Evolutionary conservation across 2,888 invertebrate species (phyloP).

Genomic region (Athripsodes cinereus): DNA sequence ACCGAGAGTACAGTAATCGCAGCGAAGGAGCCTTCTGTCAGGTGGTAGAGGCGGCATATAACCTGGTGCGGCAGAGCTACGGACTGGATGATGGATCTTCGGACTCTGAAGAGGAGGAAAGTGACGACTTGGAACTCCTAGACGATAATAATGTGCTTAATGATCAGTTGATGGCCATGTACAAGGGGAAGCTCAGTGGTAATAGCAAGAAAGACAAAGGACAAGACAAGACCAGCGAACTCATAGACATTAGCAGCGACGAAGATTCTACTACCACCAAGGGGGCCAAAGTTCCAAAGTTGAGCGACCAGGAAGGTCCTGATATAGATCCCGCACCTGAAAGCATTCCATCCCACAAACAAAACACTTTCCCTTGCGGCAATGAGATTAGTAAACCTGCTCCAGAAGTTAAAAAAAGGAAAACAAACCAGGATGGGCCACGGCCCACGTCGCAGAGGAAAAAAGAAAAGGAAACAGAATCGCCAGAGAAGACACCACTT

Average conservation of each 20-base stretch:
- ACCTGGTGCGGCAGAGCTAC: constrained; percentile 64
- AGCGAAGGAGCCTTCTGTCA: constrained; percentile 74
- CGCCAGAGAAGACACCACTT: no score
- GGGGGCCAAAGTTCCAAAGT: constrained; percentile 44
- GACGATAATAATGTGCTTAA: constrained; percentile 72
- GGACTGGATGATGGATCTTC: constrained; percentile 55
- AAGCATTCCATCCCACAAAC: no score
- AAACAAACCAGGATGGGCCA: constrained; percentile 28
- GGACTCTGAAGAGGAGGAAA: constrained; percentile 55
- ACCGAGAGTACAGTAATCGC: constrained; percentile 73
- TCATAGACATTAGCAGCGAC: constrained; percentile 46
- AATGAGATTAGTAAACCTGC: background rate
- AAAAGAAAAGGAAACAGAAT: constrained; percentile 36
- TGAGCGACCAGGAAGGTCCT: constrained; percentile 38
- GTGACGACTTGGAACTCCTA: constrained; percentile 64
- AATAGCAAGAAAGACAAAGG: constrained; percentile 37
- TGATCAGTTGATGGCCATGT: constrained; percentile 48
- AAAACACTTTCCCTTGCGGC: no score
- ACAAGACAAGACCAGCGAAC: constrained; percentile 40
- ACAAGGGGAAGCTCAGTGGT: constrained; percentile 48
- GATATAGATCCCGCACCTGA: background rate
- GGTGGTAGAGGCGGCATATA: constrained; percentile 71
- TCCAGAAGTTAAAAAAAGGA: constrained; percentile 23
- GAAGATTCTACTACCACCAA: constrained; percentile 41
- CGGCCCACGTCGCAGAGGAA: constrained; percentile 33